phyloP scores from a whole-genome alignment of 2,888 invertebrate genomes.

The Phoronis australis region DNA sequence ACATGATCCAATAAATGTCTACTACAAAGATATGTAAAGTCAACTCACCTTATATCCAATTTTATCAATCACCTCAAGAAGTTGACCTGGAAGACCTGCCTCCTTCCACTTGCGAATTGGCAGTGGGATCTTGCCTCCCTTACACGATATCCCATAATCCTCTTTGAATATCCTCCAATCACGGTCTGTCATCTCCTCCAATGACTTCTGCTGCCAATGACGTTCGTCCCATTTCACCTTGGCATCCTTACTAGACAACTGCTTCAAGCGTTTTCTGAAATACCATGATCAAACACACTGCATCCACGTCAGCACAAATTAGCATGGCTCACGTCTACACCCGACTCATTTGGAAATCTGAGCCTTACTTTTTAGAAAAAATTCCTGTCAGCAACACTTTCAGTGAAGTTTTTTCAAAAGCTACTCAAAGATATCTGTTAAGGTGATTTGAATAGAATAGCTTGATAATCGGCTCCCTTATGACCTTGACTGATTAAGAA shows the following conservation, averaged over 20 bases:
- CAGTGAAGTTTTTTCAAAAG: no score
- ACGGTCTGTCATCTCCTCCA: constrained; percentile 94
- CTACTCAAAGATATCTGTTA: no score
- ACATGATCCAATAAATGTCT: no score
- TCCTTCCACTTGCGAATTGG: constrained; percentile 95
- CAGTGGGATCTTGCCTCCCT: constrained; percentile 94
- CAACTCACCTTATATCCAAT: constrained; percentile 74
- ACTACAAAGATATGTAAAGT: not conserved
- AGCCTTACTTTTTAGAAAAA: no score
- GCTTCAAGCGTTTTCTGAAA: constrained; percentile 77
- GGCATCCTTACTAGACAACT: constrained; percentile 90
- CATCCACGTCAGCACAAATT: not conserved
- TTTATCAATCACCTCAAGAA: constrained; percentile 87
- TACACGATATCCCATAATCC: constrained; percentile 97
- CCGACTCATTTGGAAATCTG: not conserved
- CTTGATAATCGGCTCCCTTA: no score
- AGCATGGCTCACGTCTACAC: not conserved
- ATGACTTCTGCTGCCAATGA: constrained; percentile 94
- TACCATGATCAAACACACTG: no score
- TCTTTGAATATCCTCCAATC: constrained; percentile 99
- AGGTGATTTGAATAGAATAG: no score
- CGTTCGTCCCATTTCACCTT: constrained; percentile 99
- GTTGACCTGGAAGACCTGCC: constrained; percentile 76
- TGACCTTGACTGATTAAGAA: no score
- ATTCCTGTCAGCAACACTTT: no score